phyloP scores from a whole-genome alignment of 1,140 invertebrate species.

The Nylanderia fulva region DNA sequence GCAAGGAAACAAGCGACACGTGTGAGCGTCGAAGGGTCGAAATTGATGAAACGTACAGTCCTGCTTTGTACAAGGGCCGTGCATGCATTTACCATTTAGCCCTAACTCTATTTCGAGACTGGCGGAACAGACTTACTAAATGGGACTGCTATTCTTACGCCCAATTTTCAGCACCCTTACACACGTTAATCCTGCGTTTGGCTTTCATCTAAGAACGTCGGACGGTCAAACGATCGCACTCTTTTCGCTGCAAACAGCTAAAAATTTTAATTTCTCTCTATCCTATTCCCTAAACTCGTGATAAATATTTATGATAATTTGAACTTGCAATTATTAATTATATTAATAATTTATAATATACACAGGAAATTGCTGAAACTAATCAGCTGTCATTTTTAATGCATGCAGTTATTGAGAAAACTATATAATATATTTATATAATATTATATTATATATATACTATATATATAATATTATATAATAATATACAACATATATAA shows the following conservation, averaged over 20 bases:
- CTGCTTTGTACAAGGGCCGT: neutral
- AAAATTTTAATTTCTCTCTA: neutral
- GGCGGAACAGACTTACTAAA: neutral
- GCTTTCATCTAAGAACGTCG: neutral
- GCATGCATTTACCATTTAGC: neutral
- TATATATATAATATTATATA: no score
- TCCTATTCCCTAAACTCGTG: neutral
- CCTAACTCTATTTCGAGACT: slow-evolving; percentile 60
- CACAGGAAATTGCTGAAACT: no score
- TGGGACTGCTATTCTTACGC: slow-evolving; percentile 21
- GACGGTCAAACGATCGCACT: neutral
- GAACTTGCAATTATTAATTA: neutral
- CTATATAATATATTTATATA: no score
- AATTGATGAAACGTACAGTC: slow-evolving; percentile 28
- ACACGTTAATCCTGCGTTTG: neutral
- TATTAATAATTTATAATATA: no score
- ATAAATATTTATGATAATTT: neutral
- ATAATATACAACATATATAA: no score
- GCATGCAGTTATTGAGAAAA: no score
- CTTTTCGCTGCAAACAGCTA: neutral
- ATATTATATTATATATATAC: no score
- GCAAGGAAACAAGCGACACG: neutral
- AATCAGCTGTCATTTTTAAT: no score
- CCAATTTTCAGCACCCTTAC: slow-evolving; percentile 23
- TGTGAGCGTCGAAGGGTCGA: neutral